Percentiles rank a stretch among this genome's conserved stretches.
These are phyloP conservation scores for Oriolus oriolus DNA, from an alignment of 2,113 vertebrate species.

Conservation along the genomic window DNA sequence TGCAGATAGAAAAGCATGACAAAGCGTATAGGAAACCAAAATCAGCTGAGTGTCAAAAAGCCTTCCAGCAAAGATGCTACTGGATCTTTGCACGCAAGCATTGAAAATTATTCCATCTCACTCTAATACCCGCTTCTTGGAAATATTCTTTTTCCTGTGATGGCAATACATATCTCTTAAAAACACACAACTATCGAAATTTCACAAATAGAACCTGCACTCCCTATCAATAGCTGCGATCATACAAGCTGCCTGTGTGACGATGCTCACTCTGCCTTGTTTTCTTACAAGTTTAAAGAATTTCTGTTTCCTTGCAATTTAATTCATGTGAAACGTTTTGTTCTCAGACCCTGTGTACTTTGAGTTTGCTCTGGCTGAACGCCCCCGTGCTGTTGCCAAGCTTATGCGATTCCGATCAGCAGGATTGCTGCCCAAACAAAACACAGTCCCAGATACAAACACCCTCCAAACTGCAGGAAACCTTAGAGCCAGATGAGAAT, in stretches of 20 bases:
- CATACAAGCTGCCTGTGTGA: background rate
- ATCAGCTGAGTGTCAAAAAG: background rate
- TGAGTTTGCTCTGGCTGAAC: conserved; percentile 52
- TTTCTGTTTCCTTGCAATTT: conserved; percentile 42
- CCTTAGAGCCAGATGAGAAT: conserved; percentile 23
- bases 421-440: conserved; percentile 57
- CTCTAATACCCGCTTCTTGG: background rate
- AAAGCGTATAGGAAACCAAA: background rate
- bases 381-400: background rate
- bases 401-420: conserved; percentile 31
- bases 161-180: background rate
- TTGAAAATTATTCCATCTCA: background rate
- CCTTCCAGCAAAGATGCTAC: background rate
- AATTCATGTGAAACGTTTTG: conserved; percentile 63
- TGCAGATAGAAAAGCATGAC: background rate
- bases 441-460: conserved; percentile 54
- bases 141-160: background rate
- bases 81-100: background rate
- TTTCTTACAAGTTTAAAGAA: conserved; percentile 42
- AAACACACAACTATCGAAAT: background rate
- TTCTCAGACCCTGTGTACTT: conserved; percentile 62
- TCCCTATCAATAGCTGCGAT: background rate
- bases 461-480: conserved; percentile 39
- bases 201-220: background rate
- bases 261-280: background rate